Percentiles rank a stretch among this genome's conserved stretches.
Evolutionary conservation across 2,888 invertebrate species (phyloP).

Genomic region (Erannis defoliaria): DNA sequence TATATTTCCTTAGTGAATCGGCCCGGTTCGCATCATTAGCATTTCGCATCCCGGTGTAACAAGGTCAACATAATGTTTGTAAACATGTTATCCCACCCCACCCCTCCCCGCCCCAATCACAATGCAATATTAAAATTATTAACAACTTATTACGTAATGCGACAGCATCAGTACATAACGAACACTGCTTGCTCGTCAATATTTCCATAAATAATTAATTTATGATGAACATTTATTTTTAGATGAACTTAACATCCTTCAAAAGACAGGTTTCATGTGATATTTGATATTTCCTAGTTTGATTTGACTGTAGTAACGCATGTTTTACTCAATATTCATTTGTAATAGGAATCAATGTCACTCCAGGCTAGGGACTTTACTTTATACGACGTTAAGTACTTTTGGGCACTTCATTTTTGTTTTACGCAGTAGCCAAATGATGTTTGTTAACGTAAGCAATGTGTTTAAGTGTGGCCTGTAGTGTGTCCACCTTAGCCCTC

Average conservation of each 20-base stretch:
- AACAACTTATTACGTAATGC: neutral
- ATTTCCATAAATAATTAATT: conserved; percentile 1
- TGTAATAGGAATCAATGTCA: too few relatives aligned
- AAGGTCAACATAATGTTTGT: conserved; percentile 12
- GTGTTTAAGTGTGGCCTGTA: too few relatives aligned
- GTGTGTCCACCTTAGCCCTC: too few relatives aligned
- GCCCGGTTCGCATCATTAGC: neutral
- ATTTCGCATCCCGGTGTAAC: conserved; percentile 1
- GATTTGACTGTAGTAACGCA: too few relatives aligned
- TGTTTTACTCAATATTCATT: too few relatives aligned
- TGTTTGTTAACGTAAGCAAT: too few relatives aligned
- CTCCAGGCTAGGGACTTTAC: too few relatives aligned
- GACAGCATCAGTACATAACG: neutral
- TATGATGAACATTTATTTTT: conserved; percentile 1
- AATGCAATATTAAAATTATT: neutral
- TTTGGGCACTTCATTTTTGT: too few relatives aligned
- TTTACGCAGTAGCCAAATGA: too few relatives aligned
- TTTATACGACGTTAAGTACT: too few relatives aligned
- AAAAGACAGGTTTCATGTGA: neutral
- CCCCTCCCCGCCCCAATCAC: neutral
- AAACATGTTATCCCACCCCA: conserved; percentile 4
- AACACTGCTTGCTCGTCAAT: neutral
- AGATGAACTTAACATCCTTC: conserved; percentile 1
- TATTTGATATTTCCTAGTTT: too few relatives aligned
- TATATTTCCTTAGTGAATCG: neutral